Evolutionary conservation across 2,113 vertebrate species (phyloP).

Genomic region (Camelus bactrianus): DNA sequence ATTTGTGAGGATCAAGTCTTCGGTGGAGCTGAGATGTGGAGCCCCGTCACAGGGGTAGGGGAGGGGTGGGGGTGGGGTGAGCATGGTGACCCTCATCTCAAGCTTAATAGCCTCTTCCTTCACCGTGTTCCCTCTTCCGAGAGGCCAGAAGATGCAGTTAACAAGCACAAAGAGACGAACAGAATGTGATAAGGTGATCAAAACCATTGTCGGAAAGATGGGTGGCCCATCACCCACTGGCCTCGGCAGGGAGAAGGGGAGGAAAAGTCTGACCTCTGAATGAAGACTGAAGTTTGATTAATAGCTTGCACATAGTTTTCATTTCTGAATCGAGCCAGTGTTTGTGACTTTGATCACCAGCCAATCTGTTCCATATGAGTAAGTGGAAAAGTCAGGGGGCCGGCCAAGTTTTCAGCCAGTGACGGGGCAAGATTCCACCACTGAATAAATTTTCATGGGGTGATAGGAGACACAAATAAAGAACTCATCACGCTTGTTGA

Average conservation of each 20-base stretch:
- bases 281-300: neutral
- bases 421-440: neutral
- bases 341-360: neutral
- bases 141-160: neutral
- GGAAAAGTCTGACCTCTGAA: neutral
- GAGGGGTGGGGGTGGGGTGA: neutral
- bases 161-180: neutral
- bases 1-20: neutral
- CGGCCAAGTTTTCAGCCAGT: neutral
- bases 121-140: neutral
- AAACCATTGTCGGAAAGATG: neutral
- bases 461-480: neutral
- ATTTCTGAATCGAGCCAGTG: neutral
- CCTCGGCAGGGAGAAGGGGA: neutral
- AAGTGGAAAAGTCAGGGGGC: neutral
- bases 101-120: neutral
- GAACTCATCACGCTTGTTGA: neutral
- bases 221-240: neutral
- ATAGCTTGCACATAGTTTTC: neutral
- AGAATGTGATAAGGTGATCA: neutral
- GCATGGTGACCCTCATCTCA: no score
- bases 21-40: neutral
- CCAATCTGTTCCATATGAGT: neutral
- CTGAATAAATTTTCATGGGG: neutral
- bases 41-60: no score